These are phyloP conservation scores for Asarcornis scutulata DNA, from an alignment of 2,113 vertebrate genomes.

Conservation along the genomic window DNA sequence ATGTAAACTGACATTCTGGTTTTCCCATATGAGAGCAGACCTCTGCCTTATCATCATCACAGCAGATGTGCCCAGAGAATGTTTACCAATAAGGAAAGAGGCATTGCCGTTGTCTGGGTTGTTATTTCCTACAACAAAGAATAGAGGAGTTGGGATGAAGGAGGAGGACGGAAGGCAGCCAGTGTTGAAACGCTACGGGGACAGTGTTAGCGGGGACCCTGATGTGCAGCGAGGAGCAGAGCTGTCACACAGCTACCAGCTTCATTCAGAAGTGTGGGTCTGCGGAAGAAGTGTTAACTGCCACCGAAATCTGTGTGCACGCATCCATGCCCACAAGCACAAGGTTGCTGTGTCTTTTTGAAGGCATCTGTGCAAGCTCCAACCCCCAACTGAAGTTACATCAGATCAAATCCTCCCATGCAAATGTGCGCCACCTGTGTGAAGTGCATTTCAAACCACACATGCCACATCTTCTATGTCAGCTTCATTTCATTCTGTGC, in stretches of 20 bases:
- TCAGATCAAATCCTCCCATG: neutral
- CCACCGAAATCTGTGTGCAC: neutral
- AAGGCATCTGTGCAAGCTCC: neutral
- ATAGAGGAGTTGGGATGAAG: slow-evolving; percentile 37
- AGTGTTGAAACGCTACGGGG: neutral
- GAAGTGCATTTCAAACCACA: neutral
- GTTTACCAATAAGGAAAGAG: slow-evolving; percentile 72
- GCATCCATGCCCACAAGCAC: neutral
- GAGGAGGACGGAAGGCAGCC: slow-evolving; percentile 39
- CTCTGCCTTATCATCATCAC: slow-evolving; percentile 63
- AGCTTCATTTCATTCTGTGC: neutral
- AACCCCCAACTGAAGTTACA: too few species aligned
- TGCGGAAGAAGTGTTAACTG: neutral
- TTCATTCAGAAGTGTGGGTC: neutral
- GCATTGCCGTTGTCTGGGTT: slow-evolving; percentile 49
- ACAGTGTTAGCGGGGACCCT: neutral
- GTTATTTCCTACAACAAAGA: slow-evolving; percentile 68
- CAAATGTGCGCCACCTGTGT: neutral
- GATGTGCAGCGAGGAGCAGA: neutral
- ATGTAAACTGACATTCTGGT: slow-evolving; percentile 66
- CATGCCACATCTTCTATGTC: neutral
- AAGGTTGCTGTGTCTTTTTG: rapidly evolving
- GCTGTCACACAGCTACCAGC: neutral
- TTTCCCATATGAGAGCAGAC: slow-evolving; percentile 61
- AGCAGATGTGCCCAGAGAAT: slow-evolving; percentile 63